phyloP scores from a whole-genome alignment of 2,797 vertebrate genomes.

The Sternotherus odoratus region DNA sequence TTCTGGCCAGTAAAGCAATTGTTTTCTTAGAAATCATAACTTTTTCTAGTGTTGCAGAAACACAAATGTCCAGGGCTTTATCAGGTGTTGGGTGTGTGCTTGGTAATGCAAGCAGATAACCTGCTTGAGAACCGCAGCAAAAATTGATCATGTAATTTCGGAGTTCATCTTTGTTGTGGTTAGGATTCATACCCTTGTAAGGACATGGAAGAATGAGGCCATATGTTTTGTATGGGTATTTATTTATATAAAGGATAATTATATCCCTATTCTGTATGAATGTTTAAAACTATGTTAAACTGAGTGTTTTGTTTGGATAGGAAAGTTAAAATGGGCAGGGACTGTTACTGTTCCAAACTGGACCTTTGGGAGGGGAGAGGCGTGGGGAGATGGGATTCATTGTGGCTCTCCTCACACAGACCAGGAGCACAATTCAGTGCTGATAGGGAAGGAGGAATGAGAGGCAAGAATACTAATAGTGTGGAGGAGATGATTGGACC shows the following conservation, averaged over 20 bases:
- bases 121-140: neutral
- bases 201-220: neutral
- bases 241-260: neutral
- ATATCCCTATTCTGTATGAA: neutral
- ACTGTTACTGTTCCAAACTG: neutral
- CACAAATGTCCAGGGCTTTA: neutral
- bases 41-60: neutral
- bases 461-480: neutral
- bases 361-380: neutral
- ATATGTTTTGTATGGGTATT: neutral
- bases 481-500: rapidly evolving
- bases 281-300: neutral
- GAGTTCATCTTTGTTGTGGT: neutral
- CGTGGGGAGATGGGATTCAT: neutral
- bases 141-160: neutral
- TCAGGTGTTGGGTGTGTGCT: neutral
- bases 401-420: neutral
- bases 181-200: neutral
- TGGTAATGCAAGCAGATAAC: neutral
- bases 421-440: neutral
- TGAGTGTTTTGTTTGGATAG: neutral
- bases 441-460: neutral
- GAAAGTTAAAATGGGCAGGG: neutral
- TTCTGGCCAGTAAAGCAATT: neutral
- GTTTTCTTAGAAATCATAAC: neutral